Evolutionary conservation across 2,797 vertebrate genomes (phyloP).

Genomic region (Pseudocheirus occidentalis): DNA sequence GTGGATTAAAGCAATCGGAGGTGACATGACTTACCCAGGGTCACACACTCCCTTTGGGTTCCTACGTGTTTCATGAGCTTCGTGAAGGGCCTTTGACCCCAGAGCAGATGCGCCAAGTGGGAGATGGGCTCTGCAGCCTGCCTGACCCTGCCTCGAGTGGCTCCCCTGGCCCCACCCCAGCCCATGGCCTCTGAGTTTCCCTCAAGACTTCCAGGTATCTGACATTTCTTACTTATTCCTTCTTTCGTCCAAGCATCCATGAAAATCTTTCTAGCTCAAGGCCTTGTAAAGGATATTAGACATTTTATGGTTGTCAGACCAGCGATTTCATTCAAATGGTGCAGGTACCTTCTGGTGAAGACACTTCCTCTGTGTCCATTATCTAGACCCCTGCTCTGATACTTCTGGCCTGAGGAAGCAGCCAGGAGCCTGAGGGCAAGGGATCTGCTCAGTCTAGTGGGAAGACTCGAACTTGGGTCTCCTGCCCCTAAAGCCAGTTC

Average conservation of each 20-base stretch:
- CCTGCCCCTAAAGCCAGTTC: neutral
- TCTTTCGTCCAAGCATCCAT: neutral
- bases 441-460: neutral
- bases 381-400: too few species aligned
- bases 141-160: too few species aligned
- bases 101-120: neutral
- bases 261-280: neutral
- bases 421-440: neutral
- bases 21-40: too few species aligned
- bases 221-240: neutral
- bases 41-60: neutral
- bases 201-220: neutral
- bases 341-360: neutral
- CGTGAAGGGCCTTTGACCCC: too few species aligned
- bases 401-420: neutral
- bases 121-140: too few species aligned
- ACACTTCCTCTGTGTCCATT: neutral
- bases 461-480: neutral
- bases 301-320: too few species aligned
- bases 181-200: neutral
- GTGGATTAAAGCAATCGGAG: too few species aligned
- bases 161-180: too few species aligned
- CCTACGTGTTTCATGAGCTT: neutral
- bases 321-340: neutral
- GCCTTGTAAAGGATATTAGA: too few species aligned